Conservation (phyloP, 2,113 vertebrate genomes). For the Oreotragus oreotragus region DNA sequence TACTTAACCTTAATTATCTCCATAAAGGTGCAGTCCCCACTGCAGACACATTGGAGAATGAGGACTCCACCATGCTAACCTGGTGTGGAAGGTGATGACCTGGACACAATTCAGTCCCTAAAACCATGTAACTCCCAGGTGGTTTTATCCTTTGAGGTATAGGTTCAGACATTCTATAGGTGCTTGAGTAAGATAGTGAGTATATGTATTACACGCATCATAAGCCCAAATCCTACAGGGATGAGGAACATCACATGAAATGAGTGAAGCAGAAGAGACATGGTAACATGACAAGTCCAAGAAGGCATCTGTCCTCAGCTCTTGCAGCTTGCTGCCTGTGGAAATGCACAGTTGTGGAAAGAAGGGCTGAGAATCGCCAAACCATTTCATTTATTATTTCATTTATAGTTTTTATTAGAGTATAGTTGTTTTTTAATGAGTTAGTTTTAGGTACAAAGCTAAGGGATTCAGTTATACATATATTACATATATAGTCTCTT, state of each 20-base stretch:
- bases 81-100: not conserved
- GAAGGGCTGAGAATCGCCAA: not conserved
- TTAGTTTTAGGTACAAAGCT: not conserved
- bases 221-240: not conserved
- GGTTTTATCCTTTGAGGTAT: not conserved
- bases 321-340: not conserved
- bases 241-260: not conserved
- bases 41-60: not conserved
- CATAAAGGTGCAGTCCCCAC: not conserved
- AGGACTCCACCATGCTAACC: not conserved
- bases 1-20: not conserved
- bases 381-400: not conserved
- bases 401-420: not conserved
- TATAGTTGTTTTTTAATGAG: not conserved
- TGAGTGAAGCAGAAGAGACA: not conserved
- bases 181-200: not conserved
- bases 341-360: not conserved
- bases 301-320: accelerated
- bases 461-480: not conserved
- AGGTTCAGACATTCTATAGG: not conserved
- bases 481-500: not conserved
- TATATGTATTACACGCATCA: not conserved
- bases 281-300: not conserved
- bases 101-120: not conserved
- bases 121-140: not conserved